Conservation (phyloP, 2,888 invertebrate genomes). For the Nomada flava region DNA sequence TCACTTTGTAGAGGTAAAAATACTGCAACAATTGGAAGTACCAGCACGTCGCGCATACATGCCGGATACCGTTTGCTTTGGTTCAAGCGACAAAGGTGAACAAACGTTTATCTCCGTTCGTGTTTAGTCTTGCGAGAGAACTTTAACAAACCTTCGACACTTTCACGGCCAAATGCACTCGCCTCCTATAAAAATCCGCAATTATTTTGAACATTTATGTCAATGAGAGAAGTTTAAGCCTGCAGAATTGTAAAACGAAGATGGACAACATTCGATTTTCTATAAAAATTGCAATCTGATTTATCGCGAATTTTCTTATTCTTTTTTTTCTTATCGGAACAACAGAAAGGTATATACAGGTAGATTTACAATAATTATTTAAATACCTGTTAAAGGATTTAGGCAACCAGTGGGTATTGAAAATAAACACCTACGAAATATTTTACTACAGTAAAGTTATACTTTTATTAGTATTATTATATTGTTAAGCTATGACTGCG, state of each 20-base stretch:
- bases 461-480: too few relatives aligned
- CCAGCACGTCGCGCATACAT: background rate
- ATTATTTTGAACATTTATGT: background rate
- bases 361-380: too few relatives aligned
- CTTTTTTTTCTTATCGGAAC: too few relatives aligned
- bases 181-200: background rate
- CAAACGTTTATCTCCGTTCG: slow-evolving; percentile 5
- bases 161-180: background rate
- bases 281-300: too few relatives aligned
- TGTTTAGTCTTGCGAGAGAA: background rate
- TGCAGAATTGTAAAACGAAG: background rate
- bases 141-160: background rate
- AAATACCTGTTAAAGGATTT: too few relatives aligned
- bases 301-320: too few relatives aligned
- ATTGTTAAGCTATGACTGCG: too few relatives aligned
- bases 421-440: background rate
- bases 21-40: slow-evolving; percentile 1
- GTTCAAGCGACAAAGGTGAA: slow-evolving; percentile 5
- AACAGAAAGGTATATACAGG: too few relatives aligned
- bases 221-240: background rate
- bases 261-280: too few relatives aligned
- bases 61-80: background rate
- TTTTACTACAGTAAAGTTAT: background rate
- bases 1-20: background rate
- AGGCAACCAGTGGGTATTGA: background rate